phyloP scores from a whole-genome alignment of 2,113 vertebrate species.

The Gadus macrocephalus region DNA sequence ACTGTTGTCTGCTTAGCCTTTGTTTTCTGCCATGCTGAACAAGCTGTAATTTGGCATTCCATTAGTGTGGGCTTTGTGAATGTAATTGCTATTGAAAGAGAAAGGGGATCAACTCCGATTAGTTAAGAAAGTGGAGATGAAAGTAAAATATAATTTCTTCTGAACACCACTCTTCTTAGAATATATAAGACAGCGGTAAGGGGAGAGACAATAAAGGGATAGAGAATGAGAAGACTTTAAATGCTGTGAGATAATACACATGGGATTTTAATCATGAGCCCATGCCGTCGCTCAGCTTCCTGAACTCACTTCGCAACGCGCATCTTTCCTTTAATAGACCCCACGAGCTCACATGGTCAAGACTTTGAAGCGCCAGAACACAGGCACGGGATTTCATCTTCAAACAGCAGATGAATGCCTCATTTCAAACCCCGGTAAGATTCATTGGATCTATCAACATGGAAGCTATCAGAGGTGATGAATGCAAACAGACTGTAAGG shows the following conservation, averaged over 20 bases:
- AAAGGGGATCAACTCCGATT: conserved; percentile 48
- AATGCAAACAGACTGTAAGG: conserved; percentile 22
- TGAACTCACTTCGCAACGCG: too few relatives aligned
- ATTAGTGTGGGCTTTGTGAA: conserved; percentile 40
- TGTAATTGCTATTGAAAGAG: conserved; percentile 48
- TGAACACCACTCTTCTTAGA: conserved; percentile 29
- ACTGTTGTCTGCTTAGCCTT: conserved; percentile 51
- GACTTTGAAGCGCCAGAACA: conserved; percentile 51
- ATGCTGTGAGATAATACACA: conserved; percentile 32
- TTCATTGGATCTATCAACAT: conserved; percentile 49
- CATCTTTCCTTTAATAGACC: conserved; percentile 53
- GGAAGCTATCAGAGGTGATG: conserved; percentile 20
- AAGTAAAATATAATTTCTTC: conserved; percentile 32
- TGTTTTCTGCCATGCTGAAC: conserved; percentile 47
- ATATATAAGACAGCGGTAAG: not conserved
- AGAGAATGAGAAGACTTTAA: conserved; percentile 16
- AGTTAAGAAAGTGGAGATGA: conserved; percentile 37
- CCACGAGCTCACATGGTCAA: conserved; percentile 29
- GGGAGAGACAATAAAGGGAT: conserved; percentile 1
- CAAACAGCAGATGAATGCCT: conserved; percentile 36
- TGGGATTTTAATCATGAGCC: conserved; percentile 63
- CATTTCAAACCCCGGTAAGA: conserved; percentile 20
- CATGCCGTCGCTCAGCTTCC: conserved; percentile 62
- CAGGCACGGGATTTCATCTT: conserved; percentile 47
- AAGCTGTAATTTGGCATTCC: conserved; percentile 59